A percentile compares a stretch with the other conserved stretches of the same genome.
Conservation (phyloP, 1,140 invertebrate genomes). For the Calycopis cecrops region DNA sequence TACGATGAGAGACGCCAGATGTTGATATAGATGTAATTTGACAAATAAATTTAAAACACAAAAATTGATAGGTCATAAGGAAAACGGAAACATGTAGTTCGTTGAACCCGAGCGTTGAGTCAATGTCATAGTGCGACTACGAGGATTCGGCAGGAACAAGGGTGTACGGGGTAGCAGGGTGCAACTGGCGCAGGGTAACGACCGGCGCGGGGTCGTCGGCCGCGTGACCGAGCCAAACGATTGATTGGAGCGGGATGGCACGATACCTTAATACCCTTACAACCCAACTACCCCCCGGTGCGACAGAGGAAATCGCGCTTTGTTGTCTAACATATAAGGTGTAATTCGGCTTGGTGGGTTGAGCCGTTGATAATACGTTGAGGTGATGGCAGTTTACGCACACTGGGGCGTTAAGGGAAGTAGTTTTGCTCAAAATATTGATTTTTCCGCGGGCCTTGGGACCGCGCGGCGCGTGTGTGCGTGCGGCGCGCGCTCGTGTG, state of each 20-base stretch:
- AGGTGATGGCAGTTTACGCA: constrained; percentile 37
- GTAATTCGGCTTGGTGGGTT: constrained; percentile 34
- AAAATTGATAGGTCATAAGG: constrained; percentile 42
- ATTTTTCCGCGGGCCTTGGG: constrained; percentile 65
- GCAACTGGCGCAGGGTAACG: constrained; percentile 64
- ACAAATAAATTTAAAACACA: constrained; percentile 13
- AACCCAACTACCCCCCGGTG: constrained; percentile 50
- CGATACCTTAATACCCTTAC: constrained; percentile 54
- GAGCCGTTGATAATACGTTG: constrained; percentile 36
- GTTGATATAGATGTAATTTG: no score
- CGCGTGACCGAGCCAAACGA: constrained; percentile 55
- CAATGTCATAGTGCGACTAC: constrained; percentile 58
- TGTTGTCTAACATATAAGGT: constrained; percentile 50
- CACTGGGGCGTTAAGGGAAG: constrained; percentile 61
- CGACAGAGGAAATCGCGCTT: constrained; percentile 51
- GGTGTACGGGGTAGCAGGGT: constrained; percentile 67
- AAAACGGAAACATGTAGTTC: constrained; percentile 56
- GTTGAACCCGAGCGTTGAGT: constrained; percentile 55
- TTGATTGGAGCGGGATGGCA: constrained; percentile 65
- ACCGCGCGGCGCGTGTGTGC: constrained; percentile 39
- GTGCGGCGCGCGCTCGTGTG: constrained; percentile 49
- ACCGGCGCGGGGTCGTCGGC: constrained; percentile 64
- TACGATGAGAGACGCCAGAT: no score
- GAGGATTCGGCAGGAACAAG: constrained; percentile 67
- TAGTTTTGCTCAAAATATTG: constrained; percentile 75